Evolutionary conservation across 2,113 vertebrate genomes (phyloP), one percentile per base, ranked within the genome.

Genomic region (Nothocercus nigrocapillus): DNA sequence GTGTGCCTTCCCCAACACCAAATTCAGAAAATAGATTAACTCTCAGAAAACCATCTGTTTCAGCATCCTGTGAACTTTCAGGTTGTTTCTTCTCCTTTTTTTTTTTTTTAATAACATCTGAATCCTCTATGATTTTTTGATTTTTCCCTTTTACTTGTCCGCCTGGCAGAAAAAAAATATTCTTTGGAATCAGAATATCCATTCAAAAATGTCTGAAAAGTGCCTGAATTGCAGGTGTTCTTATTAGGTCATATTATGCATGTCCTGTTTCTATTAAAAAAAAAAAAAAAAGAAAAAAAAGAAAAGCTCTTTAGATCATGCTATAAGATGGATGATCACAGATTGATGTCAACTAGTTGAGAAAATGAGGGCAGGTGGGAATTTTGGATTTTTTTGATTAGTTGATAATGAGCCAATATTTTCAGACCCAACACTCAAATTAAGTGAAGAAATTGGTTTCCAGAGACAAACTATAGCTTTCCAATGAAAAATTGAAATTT

Each of bases 21-120:
- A 96, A 90, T 40, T 75, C 92, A 92, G 94, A 88, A 95, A 95
- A 96, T 28, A 94, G 93, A 96, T 93, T 96, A 92, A 76, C 90
- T 96, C 90, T 84, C 88, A 84, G 64, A 75, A 84, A 96, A 70
- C 96, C 92, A 95, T 95, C 95, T 96, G 93, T 82, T 90, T 81
- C 92, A 8, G 88, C 90, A 96, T 82, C 85, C 13, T 76, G 80
- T 72, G 82, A 92, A 61, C 88, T 69, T 82, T 86, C 94, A 95
- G 91, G 91, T 82, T 93, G 88, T 82, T 96, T 94, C 91, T 75
- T 61, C 28, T 2, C 36, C 36, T 45, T 45, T 45, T 45, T 45
- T 45, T 45, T 7, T 45, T 72, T 95, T 91, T 93, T 78, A 42
- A 61, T 91, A 88, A 56, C 73, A 16, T 88, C 54, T 75, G 88